Conservation (phyloP, 2,113 vertebrate genomes). For the Nerophis lumbriciformis region DNA sequence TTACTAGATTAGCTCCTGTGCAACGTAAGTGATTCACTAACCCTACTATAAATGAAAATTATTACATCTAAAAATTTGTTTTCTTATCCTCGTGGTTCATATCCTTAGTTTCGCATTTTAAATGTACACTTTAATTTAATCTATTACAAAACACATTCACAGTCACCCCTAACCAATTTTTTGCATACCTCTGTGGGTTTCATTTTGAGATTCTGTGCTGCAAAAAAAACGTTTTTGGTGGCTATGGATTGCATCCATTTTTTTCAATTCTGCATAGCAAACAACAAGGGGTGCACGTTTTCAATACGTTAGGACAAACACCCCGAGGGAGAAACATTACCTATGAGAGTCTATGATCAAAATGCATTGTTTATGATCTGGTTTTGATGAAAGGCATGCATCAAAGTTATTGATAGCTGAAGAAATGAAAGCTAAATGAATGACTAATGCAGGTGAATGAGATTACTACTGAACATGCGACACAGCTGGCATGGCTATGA, state of each 20-base stretch:
- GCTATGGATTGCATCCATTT: not conserved
- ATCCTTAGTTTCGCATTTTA: too few species aligned
- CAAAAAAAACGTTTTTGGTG: slow-evolving; percentile 16
- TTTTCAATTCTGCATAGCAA: not conserved
- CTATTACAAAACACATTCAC: too few species aligned
- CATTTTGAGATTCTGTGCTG: too few species aligned
- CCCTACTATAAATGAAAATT: too few species aligned
- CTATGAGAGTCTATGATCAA: not conserved
- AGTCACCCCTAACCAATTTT: too few species aligned
- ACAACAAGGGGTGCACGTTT: not conserved
- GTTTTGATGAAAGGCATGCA: slow-evolving; percentile 42
- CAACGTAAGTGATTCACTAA: too few species aligned
- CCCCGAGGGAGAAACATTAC: slow-evolving; percentile 7
- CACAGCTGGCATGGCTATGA: not conserved
- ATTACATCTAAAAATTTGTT: too few species aligned
- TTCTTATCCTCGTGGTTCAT: too few species aligned
- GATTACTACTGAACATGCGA: slow-evolving; percentile 17
- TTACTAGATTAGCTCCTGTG: too few species aligned
- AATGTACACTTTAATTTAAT: too few species aligned
- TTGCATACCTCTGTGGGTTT: too few species aligned
- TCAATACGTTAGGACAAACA: slow-evolving; percentile 16
- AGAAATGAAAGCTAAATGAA: slow-evolving; percentile 23
- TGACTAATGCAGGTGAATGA: slow-evolving; percentile 18
- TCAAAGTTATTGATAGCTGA: slow-evolving; percentile 17
- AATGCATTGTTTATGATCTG: slow-evolving; percentile 17